Base-by-base conservation (phyloP, 2,888 invertebrate genomes). In the Agrenia bidenticulata region DNA sequence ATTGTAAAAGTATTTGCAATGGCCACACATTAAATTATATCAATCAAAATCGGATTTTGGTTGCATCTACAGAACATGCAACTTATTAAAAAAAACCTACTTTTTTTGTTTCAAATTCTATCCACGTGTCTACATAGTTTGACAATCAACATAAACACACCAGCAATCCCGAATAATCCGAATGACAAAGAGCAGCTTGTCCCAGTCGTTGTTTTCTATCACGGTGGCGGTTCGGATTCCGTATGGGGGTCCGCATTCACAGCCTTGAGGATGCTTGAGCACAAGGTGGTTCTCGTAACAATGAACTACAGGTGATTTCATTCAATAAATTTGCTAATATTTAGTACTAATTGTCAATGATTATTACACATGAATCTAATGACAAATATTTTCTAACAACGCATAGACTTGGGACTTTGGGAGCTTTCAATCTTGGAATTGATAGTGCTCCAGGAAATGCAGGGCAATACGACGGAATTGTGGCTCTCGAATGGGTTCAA, bases 381-480 rank as follows among this genome's bases (percentile, higher is more conserved):
- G n/a, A 19, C 19, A 9, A 45, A 39, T 11, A 53, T 19, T 21
- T 11, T 11, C 37, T 37, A 4, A 37, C 13, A 37, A 21, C 23
- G 17, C 13, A 15, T 24, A 55, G 64, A 13, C 24, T 63, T 15
- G 57, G 59, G 27, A 61, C 39, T 49, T 24, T 23, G 50, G 72
- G 72, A 0, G 67, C 69, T 5, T 56, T 73, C 11, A 73, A 73
- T 58, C 64, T 73, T 5, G 69, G 66, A 42, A 63, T 67, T 27
- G 64, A 68, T 17, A 63, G 57, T 17, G 70, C 67, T 49, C 71
- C 71, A 1, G 71, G 71, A 51, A 69, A 69, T 53, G 72, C 67
- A 21, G 67, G 56, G 1, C 50, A 64, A 62, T 72, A 72, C 41
- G 73, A 73, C 51, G 51, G 64, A n/a, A 32, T 71, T 21, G 65